Evolutionary conservation across 2,888 invertebrate species (phyloP), one percentile per base, ranked within the genome.

Genomic region (Chromoteleia sp.): DNA sequence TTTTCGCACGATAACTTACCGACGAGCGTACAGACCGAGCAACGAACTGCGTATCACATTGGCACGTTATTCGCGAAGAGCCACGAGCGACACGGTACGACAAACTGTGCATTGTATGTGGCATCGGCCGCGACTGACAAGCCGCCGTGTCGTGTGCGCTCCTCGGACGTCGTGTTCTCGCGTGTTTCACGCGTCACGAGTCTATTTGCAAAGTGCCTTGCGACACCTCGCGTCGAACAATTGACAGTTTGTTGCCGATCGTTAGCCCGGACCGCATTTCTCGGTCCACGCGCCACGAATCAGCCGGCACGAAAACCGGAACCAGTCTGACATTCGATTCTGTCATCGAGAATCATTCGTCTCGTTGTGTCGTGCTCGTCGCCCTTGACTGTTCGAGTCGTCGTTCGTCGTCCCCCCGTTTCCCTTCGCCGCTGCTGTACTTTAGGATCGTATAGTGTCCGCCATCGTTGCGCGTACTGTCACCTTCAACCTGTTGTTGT

Each of bases 401-500:
- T 58, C 39, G 21, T 58, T 58, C 15, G 10, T 19, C 39, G 2
- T 5, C 15, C 10, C 0, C n/a, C 30, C 7, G 17, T 2, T 39
- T 30, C 50, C 10, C 8, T 15, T 6, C n/a, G n/a, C 29, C 14
- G 6, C 6, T 25, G 52, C 14, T 52, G 15, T 15, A 19, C 15
- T 8, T 30, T 33, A 56, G 6, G 14, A 36, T 36, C 15, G 5
- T 54, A 59, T n/a, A 39, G 59, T 56, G 52, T 84, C 81, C 84
- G 86, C 86, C 86, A 87, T 87, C 85, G 84, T 85, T 86, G 84
- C 65, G 80, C 75, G 48, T 82, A 75, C 81, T 81, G 82, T 83
- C 84, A 84, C 84, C 86, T 87, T 86, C 87, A 89, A 89, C 89
- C 89, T 89, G 89, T 88, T 87, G 43, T 68, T 87, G 43, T 68